Percentiles rank a stretch among this genome's conserved stretches.
phyloP scores from a whole-genome alignment of 2,113 vertebrate genomes.

The Mastomys coucha region DNA sequence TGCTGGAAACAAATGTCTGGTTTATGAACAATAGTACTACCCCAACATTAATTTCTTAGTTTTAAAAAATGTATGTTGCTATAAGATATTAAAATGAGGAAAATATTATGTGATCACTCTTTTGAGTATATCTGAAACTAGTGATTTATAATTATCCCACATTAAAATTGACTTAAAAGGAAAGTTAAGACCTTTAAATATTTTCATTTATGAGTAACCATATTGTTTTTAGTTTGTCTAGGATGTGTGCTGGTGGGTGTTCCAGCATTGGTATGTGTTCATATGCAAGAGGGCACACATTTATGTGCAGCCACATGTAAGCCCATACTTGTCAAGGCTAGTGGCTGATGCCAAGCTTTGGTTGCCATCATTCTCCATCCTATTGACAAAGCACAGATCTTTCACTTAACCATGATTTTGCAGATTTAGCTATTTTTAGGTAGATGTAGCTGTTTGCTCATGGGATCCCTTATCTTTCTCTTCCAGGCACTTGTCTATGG shows the following conservation, averaged over 20 bases:
- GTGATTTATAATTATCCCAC: neutral
- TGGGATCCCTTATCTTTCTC: neutral
- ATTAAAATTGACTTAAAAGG: neutral
- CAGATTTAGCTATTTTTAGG: too few species aligned
- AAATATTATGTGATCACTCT: neutral
- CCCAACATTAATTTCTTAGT: neutral
- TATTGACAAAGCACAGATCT: neutral
- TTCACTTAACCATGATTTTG: neutral
- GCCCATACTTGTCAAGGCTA: neutral
- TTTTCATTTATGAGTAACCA: neutral
- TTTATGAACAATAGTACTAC: neutral
- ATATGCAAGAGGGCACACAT: neutral
- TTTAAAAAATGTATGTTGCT: neutral
- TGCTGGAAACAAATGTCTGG: neutral
- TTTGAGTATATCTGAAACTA: neutral
- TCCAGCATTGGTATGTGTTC: neutral
- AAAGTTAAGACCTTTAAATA: neutral
- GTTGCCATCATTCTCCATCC: neutral
- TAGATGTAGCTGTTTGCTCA: neutral
- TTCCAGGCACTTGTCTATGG: neutral
- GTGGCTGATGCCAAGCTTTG: neutral
- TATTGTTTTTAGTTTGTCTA: too few species aligned
- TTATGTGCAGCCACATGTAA: neutral
- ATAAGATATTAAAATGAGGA: neutral
- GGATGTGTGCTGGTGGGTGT: neutral